phyloP scores from a whole-genome alignment of 2,888 invertebrate species.

The Autographa pulchrina region DNA sequence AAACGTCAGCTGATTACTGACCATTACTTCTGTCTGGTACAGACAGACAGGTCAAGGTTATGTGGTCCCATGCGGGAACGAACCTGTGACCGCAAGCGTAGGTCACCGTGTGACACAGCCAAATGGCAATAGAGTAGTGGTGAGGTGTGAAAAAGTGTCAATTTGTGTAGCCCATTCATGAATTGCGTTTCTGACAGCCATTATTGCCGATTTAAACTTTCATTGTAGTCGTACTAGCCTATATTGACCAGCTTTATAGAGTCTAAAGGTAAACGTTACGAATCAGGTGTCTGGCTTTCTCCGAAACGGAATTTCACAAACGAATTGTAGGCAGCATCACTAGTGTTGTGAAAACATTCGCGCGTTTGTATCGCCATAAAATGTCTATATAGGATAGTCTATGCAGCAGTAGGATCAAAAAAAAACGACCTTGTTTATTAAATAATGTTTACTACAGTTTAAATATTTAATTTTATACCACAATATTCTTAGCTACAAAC shows the following conservation, averaged over 20 bases:
- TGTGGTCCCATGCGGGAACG: not conserved
- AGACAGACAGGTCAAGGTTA: not conserved
- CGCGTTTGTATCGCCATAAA: not conserved
- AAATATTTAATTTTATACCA: slow-evolving; percentile 1
- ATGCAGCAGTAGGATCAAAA: not conserved
- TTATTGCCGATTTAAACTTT: not conserved
- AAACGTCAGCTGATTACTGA: too few species aligned
- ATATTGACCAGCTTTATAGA: not conserved
- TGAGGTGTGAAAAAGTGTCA: not conserved
- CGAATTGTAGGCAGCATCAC: not conserved
- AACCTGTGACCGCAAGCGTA: not conserved
- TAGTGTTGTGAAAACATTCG: not conserved
- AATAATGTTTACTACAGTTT: slow-evolving; percentile 21
- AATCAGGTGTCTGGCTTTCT: too few species aligned
- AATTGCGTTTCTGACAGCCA: not conserved
- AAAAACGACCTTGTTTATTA: not conserved
- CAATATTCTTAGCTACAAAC: slow-evolving; percentile 10
- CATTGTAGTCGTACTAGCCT: too few species aligned
- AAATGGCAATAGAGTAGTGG: not conserved
- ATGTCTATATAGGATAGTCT: too few species aligned
- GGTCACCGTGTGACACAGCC: not conserved
- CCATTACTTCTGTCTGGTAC: too few species aligned
- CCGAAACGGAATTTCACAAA: not conserved
- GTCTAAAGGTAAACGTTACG: too few species aligned
- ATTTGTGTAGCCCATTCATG: not conserved